Evolutionary conservation across 2,113 vertebrate genomes (phyloP).

Genomic region (Myrmecobius fasciatus): DNA sequence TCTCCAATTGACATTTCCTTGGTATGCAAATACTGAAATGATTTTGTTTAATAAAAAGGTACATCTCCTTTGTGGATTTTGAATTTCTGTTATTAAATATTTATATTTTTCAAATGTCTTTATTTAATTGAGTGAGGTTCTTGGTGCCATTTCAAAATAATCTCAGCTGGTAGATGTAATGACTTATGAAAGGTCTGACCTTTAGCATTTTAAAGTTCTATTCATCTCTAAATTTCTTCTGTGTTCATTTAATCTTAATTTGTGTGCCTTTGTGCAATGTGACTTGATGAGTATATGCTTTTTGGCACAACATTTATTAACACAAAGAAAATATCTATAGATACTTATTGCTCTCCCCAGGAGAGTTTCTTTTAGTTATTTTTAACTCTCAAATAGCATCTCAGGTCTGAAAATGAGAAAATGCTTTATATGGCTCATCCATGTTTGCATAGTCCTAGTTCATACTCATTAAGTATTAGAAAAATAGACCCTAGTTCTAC

Average conservation of each 20-base stretch:
- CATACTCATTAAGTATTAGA: conserved; percentile 59
- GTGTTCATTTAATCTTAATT: conserved; percentile 80
- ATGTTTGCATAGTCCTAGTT: conserved; percentile 60
- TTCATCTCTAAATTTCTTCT: conserved; percentile 80
- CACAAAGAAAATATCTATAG: conserved; percentile 68
- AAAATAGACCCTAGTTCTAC: conserved; percentile 35
- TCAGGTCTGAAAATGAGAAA: conserved; percentile 66
- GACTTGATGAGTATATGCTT: conserved; percentile 56
- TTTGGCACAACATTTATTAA: conserved; percentile 74
- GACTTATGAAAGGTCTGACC: conserved; percentile 81
- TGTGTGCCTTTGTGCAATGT: conserved; percentile 74
- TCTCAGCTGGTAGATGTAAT: conserved; percentile 77
- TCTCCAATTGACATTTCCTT: conserved; percentile 76
- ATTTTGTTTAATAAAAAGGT: conserved; percentile 81
- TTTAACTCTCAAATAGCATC: conserved; percentile 52
- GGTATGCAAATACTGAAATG: conserved; percentile 78
- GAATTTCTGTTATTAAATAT: conserved; percentile 85
- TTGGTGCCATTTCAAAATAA: conserved; percentile 83
- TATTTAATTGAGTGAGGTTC: conserved; percentile 83
- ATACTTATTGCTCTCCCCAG: conserved; percentile 39
- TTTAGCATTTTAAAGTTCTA: conserved; percentile 84
- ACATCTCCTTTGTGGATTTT: conserved; percentile 79
- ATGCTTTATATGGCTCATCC: conserved; percentile 39
- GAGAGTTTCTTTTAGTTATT: conserved; percentile 40
- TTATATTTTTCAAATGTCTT: conserved; percentile 85